Conservation (phyloP, 1,140 invertebrate species). For the Drusus annulatus region DNA sequence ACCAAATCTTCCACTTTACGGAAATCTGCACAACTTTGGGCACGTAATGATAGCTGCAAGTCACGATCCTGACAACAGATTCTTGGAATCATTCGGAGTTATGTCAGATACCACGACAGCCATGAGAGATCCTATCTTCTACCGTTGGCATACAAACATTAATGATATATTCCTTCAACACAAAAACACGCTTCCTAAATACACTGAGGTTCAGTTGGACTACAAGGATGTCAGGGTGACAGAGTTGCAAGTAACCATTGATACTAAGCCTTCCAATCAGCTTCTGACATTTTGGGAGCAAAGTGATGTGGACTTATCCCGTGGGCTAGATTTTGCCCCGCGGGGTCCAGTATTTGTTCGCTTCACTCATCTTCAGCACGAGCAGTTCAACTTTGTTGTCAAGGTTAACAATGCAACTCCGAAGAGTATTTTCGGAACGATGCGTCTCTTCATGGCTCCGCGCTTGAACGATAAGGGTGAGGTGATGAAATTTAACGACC, state of each 20-base stretch:
- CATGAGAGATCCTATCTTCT: slow-evolving; percentile 70
- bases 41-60: slow-evolving; percentile 65
- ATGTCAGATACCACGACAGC: slow-evolving; percentile 66
- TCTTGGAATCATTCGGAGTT: slow-evolving; percentile 61
- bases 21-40: slow-evolving; percentile 69
- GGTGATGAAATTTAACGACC: slow-evolving; percentile 75
- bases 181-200: too few species aligned
- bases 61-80: slow-evolving; percentile 69
- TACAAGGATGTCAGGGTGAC: slow-evolving; percentile 61
- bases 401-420: slow-evolving; percentile 73
- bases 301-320: slow-evolving; percentile 80
- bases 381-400: slow-evolving; percentile 78
- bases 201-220: too few species aligned
- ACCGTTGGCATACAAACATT: slow-evolving; percentile 64
- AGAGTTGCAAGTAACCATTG: slow-evolving; percentile 69
- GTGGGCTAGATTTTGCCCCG: slow-evolving; percentile 84
- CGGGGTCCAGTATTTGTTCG: slow-evolving; percentile 78
- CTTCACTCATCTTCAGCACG: slow-evolving; percentile 83
- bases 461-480: slow-evolving; percentile 79
- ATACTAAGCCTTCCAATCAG: slow-evolving; percentile 69
- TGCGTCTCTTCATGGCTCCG: slow-evolving; percentile 83
- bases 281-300: slow-evolving; percentile 82
- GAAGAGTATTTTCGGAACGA: slow-evolving; percentile 74
- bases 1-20: slow-evolving; percentile 67
- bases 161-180: slow-evolving; percentile 63